These are phyloP conservation scores for Trypoxylon attenuatum DNA, from an alignment of 2,888 invertebrate species.

Conservation along the genomic window DNA sequence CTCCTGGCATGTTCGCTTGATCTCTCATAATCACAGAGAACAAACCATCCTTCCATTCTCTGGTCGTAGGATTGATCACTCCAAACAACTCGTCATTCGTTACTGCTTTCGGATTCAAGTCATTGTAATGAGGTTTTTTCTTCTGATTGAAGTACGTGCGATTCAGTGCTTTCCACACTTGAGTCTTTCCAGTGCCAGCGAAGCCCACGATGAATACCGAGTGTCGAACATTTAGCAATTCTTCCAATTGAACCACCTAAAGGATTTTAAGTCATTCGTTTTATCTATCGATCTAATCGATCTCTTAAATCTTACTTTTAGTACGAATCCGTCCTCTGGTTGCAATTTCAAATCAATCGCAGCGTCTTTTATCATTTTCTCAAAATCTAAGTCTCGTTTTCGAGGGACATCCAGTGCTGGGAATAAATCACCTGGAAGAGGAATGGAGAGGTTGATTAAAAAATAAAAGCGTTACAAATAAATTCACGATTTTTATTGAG, in stretches of 20 bases:
- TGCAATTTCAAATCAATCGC: slow-evolving; percentile 89
- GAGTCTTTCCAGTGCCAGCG: slow-evolving; percentile 93
- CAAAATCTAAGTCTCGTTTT: slow-evolving; percentile 90
- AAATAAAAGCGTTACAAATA: not conserved
- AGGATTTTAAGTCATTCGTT: not conserved
- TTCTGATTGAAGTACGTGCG: slow-evolving; percentile 89
- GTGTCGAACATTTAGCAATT: slow-evolving; percentile 94
- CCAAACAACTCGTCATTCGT: slow-evolving; percentile 97
- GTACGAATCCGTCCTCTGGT: slow-evolving; percentile 91
- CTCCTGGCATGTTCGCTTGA: slow-evolving; percentile 90
- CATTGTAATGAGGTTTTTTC: slow-evolving; percentile 88
- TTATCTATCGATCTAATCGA: not conserved
- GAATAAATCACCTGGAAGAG: slow-evolving; percentile 82
- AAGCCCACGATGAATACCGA: slow-evolving; percentile 92
- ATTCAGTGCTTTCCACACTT: slow-evolving; percentile 93
- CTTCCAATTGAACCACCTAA: slow-evolving; percentile 92
- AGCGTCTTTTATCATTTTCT: slow-evolving; percentile 85
- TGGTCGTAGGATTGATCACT: slow-evolving; percentile 92
- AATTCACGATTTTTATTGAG: not conserved
- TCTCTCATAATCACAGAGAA: slow-evolving; percentile 96
- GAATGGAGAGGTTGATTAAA: slow-evolving; percentile 4
- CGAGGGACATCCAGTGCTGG: slow-evolving; percentile 94
- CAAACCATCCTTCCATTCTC: slow-evolving; percentile 93
- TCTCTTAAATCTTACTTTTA: too few relatives aligned
- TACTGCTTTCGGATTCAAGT: slow-evolving; percentile 96